Evolutionary conservation across 1,140 invertebrate genomes (phyloP).

Genomic region (Cotesia glomerata): DNA sequence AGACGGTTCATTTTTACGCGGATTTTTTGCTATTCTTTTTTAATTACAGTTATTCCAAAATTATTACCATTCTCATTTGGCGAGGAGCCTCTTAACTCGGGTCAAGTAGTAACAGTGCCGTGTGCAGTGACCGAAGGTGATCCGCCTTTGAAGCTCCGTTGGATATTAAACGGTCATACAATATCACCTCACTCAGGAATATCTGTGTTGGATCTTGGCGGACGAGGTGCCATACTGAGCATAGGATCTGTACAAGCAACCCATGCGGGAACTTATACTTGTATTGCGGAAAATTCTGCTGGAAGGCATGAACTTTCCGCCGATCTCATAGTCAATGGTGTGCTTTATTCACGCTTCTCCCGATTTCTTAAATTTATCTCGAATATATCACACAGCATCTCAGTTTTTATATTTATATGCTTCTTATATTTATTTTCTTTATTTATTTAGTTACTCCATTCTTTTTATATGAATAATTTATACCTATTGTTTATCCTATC

Average conservation of each 20-base stretch:
- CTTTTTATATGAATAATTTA: background rate
- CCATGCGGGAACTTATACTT: conserved; percentile 84
- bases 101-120: conserved; percentile 63
- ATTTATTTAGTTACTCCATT: background rate
- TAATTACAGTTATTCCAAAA: conserved; percentile 68
- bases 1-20: background rate
- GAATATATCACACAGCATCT: background rate
- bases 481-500: too few species aligned
- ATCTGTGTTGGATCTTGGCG: conserved; percentile 70
- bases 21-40: conserved; percentile 37
- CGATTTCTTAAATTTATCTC: background rate
- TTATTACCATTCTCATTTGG: conserved; percentile 69
- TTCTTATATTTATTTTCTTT: conserved; percentile 14
- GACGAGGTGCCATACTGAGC: conserved; percentile 73
- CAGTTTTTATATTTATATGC: conserved; percentile 39
- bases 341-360: conserved; percentile 24
- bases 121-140: conserved; percentile 64
- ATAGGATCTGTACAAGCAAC: conserved; percentile 74
- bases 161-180: conserved; percentile 68
- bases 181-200: conserved; percentile 69
- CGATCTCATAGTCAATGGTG: conserved; percentile 76
- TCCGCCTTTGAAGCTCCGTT: conserved; percentile 67
- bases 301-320: conserved; percentile 70
- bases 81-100: conserved; percentile 63
- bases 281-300: conserved; percentile 76